Evolutionary conservation across 2,113 vertebrate genomes (phyloP), one percentile per base, ranked within the genome.

Genomic region (Sebastes schlegelii): DNA sequence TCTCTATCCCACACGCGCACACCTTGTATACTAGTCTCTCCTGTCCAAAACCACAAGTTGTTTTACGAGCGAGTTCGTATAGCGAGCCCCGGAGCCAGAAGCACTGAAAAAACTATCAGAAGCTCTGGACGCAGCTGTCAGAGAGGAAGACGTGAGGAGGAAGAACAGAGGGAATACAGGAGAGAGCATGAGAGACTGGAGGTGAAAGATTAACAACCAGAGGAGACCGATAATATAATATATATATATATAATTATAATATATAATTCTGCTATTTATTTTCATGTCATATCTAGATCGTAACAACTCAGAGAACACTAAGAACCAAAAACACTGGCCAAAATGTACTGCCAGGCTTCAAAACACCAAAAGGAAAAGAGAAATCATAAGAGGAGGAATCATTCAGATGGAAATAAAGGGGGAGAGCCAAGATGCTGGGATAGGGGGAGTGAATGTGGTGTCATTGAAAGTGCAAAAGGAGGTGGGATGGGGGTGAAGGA

Each of bases 391-490:
- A 75, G 58, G 48, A 49, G 51, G 17, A 77, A 61, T 66, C 52
- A 72, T 49, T 67, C 79, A 4, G n/a, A 51, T 62, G 85, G 72
- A 72, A 81, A 89, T 68, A n/a, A 77, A 48, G 73, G 55, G 76
- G 40, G 19, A 55, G 74, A 70, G 79, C 71, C 77, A 82, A 68
- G 58, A 82, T 55, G 52, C 46, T 62, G 26, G 46, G 61, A 55
- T 54, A 10, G 40, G 55, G 77, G 73, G 80, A 83, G 77, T 54
- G 66, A 67, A 78, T 69, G 23, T 57, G 77, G 80, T 88, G 88
- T 86, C 86, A 90, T 8, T 42, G 60, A 86, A 69, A 91, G 85
- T 88, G 77, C 83, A 85, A 49, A 63, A 45, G 48, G 80, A 83
- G 71, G 88, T 13, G 64, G 68, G 42, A 43, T 54, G 42, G 26